Evolutionary conservation across 2,113 vertebrate genomes (phyloP), one percentile per base, ranked within the genome.

Genomic region (Willisornis vidua): DNA sequence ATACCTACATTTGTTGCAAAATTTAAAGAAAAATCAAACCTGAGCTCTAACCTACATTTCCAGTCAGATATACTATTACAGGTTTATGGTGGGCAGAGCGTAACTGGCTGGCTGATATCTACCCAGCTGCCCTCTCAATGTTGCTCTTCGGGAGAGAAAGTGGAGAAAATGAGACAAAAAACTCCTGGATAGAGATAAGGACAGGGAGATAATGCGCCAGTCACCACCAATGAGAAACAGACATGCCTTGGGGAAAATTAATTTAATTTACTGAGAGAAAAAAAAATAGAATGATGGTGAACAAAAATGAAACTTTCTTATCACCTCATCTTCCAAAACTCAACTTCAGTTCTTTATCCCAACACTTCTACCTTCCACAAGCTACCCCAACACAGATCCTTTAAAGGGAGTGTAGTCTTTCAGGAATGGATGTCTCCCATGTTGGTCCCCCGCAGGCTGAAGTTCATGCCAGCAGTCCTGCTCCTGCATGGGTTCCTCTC

Each of bases 381-480:
- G 3, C 3, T 78, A 15, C 4, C 13, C 10, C 33, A 55, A 65
- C 12, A 67, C 18, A 39, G 28, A 46, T 62, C 20, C 2, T 59
- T 16, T 33, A 29, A 19, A 8, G 8, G 20, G 6, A 51, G 3
- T 73, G 19, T 8, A 51, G 26, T 31, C 7, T 23, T 81, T 88
- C 35, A 74, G 48, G 15, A 85, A 23, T 13, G 52, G 37, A 43
- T 2, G 33, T 6, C 12, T 57, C 18, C 46, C 43, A 7, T 10
- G 5, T 7, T 12, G 5, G 25, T 55, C 8, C 6, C 6, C 9
- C 0, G 0, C 5, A 55, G 39, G 14, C 10, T 90, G 54, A 61
- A 45, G 11, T 16, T 85, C 16, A 68, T 81, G 25, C 16, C 14
- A 59, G 45, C 63, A 85, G 68, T 12, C 2, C 3, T 7, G 8